Base-by-base conservation (phyloP, 2,888 invertebrate species). In the Tipula confusa region DNA sequence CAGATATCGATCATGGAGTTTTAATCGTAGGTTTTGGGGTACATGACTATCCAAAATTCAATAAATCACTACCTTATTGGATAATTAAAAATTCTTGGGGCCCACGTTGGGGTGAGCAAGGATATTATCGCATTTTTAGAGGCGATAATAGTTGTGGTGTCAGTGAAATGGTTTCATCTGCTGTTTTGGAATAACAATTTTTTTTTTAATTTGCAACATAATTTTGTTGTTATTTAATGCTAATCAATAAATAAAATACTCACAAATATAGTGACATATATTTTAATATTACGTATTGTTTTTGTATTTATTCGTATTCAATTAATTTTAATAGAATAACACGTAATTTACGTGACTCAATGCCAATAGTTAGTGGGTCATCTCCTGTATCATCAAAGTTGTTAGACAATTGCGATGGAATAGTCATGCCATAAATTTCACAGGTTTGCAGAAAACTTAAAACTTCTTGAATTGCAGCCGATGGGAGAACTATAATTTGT, bases 31-130 rank as follows among this genome's bases (percentile, higher is more conserved):
- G 98, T 84, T 98, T 93, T 88, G 98, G 98, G 83, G 87, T 93
- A 89, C 87, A 92, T 92, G 95, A 92, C 79, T 96, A 95, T 90
- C 94, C 95, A 7, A 89, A 94, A 64, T 96, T 96, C 90, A 93
- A 96, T 87, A 95, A 94, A 89, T 92, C 91, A 0, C 88, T 96
- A 79, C 97, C 97, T 0, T 98, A 94, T 89, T 98, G 98, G 98
- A 95, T 95, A 85, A 91, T 98, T 33, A 98, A 98, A 91, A 98
- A 98, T 90, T 97, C 97, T 11, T 98, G 98, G 98, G 98, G 98
- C 83, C 88, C 91, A 38, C 90, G 90, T 29, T 98, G 98, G 98
- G 98, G 98, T 48, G 97, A 97, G 89, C 94, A 96, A 91, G 98
- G 98, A 1, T 98, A 98, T 89, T 98, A 98, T 89, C 92, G 97